phyloP scores from a whole-genome alignment of 1,140 invertebrate species.

The Nylanderia fulva region DNA sequence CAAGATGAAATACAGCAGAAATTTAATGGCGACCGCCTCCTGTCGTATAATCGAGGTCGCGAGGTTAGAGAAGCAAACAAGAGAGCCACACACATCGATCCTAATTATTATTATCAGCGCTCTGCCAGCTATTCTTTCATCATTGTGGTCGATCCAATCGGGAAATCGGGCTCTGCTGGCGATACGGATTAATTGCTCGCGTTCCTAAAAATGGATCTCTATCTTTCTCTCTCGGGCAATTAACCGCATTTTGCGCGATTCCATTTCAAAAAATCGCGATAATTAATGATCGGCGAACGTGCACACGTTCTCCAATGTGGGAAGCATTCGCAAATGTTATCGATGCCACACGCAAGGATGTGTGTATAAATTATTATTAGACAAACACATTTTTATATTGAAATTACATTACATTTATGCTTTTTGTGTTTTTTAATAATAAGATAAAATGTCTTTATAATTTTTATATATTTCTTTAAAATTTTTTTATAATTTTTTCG shows the following conservation, averaged over 20 bases:
- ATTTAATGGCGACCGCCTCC: constrained; percentile 52
- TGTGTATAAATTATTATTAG: too few relatives aligned
- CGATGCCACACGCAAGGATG: too few relatives aligned
- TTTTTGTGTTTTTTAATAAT: too few relatives aligned
- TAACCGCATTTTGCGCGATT: constrained; percentile 38
- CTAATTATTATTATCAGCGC: constrained; percentile 72
- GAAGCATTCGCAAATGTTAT: constrained; percentile 36
- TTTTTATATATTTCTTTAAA: too few relatives aligned
- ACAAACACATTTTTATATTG: too few relatives aligned
- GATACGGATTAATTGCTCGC: constrained; percentile 46
- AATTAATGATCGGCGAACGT: constrained; percentile 32
- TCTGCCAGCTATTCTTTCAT: constrained; percentile 68
- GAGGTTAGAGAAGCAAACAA: constrained; percentile 73
- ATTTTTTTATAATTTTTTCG: too few relatives aligned
- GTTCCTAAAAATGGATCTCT: constrained; percentile 59
- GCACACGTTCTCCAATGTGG: background rate
- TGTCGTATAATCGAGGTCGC: constrained; percentile 49
- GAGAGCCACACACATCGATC: constrained; percentile 65
- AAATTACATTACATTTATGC: too few relatives aligned
- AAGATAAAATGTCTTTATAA: too few relatives aligned
- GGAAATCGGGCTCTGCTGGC: constrained; percentile 10
- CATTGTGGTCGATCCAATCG: constrained; percentile 62
- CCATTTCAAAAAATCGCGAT: constrained; percentile 34
- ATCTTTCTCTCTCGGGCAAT: constrained; percentile 6
- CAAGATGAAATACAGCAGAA: constrained; percentile 53